A percentile compares a stretch with the other conserved stretches of the same genome.
These are phyloP conservation scores for Dipodomys ordii DNA, from an alignment of 2,113 vertebrate species.

Conservation along the genomic window DNA sequence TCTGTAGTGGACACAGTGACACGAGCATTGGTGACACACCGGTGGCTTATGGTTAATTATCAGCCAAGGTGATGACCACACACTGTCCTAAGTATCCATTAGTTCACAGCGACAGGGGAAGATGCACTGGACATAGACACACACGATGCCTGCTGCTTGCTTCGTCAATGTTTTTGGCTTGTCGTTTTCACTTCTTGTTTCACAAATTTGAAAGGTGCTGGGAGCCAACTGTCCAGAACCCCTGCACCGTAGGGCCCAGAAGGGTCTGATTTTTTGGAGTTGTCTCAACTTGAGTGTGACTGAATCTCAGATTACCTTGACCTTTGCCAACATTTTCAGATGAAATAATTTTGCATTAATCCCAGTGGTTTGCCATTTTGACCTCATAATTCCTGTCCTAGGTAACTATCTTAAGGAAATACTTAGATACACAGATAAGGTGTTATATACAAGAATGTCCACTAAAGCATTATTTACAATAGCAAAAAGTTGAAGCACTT, in stretches of 20 bases:
- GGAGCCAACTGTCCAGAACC: neutral
- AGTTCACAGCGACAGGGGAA: neutral
- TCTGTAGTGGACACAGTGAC: neutral
- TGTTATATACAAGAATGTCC: neutral
- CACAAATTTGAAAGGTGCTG: neutral
- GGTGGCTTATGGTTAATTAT: neutral
- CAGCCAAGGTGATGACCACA: neutral
- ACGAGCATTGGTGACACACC: neutral
- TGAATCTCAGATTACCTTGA: neutral
- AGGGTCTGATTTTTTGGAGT: neutral
- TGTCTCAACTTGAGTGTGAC: neutral
- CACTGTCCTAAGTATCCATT: neutral
- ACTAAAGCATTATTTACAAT: slow-evolving; percentile 3
- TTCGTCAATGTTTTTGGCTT: neutral
- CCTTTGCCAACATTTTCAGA: neutral
- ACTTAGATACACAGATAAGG: neutral
- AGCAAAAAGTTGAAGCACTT: slow-evolving; percentile 1
- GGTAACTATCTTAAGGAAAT: slow-evolving; percentile 14
- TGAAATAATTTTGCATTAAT: slow-evolving; percentile 16
- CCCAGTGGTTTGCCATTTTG: neutral
- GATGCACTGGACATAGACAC: neutral
- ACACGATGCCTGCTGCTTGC: neutral
- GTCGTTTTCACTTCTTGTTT: neutral
- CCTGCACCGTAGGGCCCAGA: neutral
- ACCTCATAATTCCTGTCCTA: neutral